These are phyloP conservation scores for Harpalus rufipes DNA, from an alignment of 2,888 invertebrate species.

Conservation along the genomic window DNA sequence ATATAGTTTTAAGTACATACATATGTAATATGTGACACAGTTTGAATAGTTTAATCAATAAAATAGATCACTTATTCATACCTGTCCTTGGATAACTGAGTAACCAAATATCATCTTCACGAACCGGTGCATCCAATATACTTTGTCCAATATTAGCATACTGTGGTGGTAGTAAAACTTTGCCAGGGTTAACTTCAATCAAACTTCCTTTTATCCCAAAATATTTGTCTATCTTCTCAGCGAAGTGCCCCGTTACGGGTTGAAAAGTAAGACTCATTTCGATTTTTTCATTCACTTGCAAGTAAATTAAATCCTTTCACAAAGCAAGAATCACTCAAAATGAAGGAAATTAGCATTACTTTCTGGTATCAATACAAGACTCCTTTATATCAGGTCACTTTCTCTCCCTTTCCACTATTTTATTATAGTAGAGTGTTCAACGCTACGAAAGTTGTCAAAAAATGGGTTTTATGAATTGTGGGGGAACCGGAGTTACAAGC, in stretches of 20 bases:
- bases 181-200: constrained; percentile 86
- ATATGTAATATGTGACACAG: not conserved
- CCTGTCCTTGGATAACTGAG: constrained; percentile 94
- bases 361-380: constrained; percentile 55
- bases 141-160: constrained; percentile 84
- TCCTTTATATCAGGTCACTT: constrained; percentile 56
- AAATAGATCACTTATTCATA: constrained; percentile 74
- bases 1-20: not conserved
- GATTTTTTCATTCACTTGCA: constrained; percentile 5
- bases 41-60: not conserved
- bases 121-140: constrained; percentile 85
- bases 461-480: no score
- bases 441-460: no score
- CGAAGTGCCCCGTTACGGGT: constrained; percentile 68
- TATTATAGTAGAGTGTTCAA: not conserved
- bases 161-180: constrained; percentile 84
- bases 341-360: constrained; percentile 57
- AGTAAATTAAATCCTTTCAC: constrained; percentile 42
- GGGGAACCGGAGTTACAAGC: no score
- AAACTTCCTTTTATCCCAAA: constrained; percentile 85
- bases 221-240: constrained; percentile 81
- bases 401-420: constrained; percentile 48
- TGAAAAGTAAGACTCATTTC: constrained; percentile 69
- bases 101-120: constrained; percentile 90
- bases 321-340: constrained; percentile 50